Conservation (phyloP, 2,888 invertebrate species). For the Brachylomia viminalis region DNA sequence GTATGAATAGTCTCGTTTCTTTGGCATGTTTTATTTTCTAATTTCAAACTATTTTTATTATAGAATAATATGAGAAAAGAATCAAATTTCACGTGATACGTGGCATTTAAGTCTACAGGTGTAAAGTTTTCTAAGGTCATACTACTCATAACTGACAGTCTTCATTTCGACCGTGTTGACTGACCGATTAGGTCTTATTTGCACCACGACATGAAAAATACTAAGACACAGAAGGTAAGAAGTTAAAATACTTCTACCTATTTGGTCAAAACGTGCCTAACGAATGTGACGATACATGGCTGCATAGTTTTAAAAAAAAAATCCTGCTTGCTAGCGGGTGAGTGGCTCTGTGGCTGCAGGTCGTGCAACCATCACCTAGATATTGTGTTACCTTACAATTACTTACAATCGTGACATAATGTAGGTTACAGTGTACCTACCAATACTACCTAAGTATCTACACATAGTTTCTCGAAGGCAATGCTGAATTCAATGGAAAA, state of each 20-base stretch:
- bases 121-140: background rate
- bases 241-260: background rate
- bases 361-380: constrained; percentile 44
- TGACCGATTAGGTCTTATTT: background rate
- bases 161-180: background rate
- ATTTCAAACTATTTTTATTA: background rate
- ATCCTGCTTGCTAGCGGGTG: background rate
- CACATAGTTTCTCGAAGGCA: background rate
- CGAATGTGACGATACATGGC: too few species aligned
- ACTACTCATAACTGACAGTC: too few species aligned
- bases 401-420: constrained; percentile 27
- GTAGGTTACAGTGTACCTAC: constrained; percentile 9
- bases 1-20: background rate
- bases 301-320: background rate
- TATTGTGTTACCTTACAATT: constrained; percentile 28
- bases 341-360: background rate
- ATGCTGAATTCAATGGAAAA: constrained; percentile 2
- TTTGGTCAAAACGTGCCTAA: background rate
- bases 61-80: background rate
- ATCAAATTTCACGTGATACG: background rate
- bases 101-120: background rate
- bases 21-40: background rate
- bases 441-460: background rate
- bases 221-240: background rate
- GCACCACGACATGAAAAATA: background rate